phyloP scores from a whole-genome alignment of 2,797 vertebrate genomes.

The Serranus cabrilla region DNA sequence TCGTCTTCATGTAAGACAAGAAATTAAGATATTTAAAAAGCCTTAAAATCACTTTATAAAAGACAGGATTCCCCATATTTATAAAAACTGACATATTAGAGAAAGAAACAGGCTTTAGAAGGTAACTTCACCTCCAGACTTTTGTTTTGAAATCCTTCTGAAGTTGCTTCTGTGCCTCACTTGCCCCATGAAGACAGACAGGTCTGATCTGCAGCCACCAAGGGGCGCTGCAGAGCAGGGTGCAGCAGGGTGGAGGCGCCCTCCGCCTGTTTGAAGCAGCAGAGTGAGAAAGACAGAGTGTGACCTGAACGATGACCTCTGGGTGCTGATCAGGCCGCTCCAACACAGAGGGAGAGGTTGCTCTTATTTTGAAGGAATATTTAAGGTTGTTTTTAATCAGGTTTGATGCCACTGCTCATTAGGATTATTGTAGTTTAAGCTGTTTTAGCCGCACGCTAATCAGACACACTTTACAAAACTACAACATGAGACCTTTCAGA shows the following conservation, averaged over 20 bases:
- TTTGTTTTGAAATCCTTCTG: neutral
- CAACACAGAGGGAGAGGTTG: neutral
- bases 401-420: too few species aligned
- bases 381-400: neutral
- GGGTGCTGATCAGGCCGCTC: neutral
- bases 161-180: conserved; percentile 1
- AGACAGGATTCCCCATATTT: neutral
- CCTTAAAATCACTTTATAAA: neutral
- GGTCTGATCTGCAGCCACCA: conserved; percentile 52
- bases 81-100: neutral
- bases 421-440: too few species aligned
- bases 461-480: too few species aligned
- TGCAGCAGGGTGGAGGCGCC: conserved; percentile 5
- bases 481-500: too few species aligned
- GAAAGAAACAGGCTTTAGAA: neutral
- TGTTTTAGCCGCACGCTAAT: too few species aligned
- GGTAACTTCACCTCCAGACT: neutral
- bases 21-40: neutral
- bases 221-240: conserved; percentile 59
- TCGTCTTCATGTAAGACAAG: neutral
- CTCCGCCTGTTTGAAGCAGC: neutral
- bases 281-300: neutral
- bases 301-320: conserved; percentile 17
- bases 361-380: neutral
- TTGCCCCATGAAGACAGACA: neutral